Conservation (phyloP, 2,113 vertebrate species). For the Pollachius pollachius region DNA sequence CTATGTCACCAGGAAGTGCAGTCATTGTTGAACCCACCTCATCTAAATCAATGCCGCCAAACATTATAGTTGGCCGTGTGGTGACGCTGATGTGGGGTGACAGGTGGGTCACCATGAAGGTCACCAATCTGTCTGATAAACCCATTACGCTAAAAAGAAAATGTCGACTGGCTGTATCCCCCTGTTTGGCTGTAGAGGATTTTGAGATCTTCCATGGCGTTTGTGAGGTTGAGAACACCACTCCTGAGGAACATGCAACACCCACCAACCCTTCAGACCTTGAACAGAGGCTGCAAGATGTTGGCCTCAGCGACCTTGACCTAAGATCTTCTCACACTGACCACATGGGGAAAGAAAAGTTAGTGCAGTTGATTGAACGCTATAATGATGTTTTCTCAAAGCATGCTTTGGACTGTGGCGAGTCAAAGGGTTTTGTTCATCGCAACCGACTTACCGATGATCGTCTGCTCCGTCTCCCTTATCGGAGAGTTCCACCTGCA, state of each 20-base stretch:
- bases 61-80: neutral
- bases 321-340: too few species aligned
- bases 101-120: slow-evolving; percentile 22
- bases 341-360: neutral
- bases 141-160: slow-evolving; percentile 14
- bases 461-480: neutral
- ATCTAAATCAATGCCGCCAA: neutral
- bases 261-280: too few species aligned
- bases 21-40: neutral
- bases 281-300: too few species aligned
- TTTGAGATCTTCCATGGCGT: slow-evolving; percentile 2
- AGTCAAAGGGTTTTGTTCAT: slow-evolving; percentile 3
- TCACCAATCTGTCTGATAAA: slow-evolving; percentile 2
- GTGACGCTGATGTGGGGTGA: slow-evolving; percentile 16
- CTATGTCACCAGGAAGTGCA: slow-evolving; percentile 5
- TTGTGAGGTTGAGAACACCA: neutral
- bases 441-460: neutral
- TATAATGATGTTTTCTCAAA: slow-evolving; percentile 25
- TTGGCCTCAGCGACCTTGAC: too few species aligned
- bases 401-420: slow-evolving; percentile 21
- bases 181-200: slow-evolving; percentile 16
- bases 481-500: too few species aligned
- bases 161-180: slow-evolving; percentile 13
- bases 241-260: neutral
- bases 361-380: neutral